Evolutionary conservation across 30 jellyfish, hydroid and myxozoan species (phyloP), one percentile per base, ranked within the genome.

Genomic region (Pseudorhiza aurosa): DNA sequence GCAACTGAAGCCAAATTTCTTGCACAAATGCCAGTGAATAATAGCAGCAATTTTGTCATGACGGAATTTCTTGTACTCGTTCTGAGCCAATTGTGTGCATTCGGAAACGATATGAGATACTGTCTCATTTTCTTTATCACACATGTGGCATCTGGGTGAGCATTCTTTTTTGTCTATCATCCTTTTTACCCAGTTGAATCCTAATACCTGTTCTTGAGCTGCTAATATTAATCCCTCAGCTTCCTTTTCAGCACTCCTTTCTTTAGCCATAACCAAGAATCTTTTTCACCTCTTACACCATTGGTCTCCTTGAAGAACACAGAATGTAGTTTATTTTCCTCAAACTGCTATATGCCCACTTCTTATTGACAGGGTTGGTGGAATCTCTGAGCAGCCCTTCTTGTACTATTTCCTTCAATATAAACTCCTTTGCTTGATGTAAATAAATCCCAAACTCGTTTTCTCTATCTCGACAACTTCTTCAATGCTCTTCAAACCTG

Each of bases 131-230:
- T 55, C 69, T 55, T 25, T 55, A 55, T 55, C 69, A 55, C 69
- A 55, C 69, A 55, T 55, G 11, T 25, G 69, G 69, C 69, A 55
- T 55, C 69, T 55, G 69, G 69, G 69, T 55, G 69, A 55, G n/a
- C n/a, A n/a, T n/a, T n/a, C n/a, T n/a, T n/a, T n/a, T n/a, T n/a
- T n/a, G n/a, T n/a, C n/a, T n/a, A 15, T 55, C 56, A 42, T 42
- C 56, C 56, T 42, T 42, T 42, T 42, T 42, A 42, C 56, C 56
- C 56, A 42, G 56, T 42, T 42, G 56, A 42, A 17, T 42, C 56
- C 17, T 42, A 42, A 42, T 8, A 17, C 56, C 17, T 42, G 56
- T 42, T 42, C 56, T 42, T 42, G 56, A 42, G 56, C 56, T 42
- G 56, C 56, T 42, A 42, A 42, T n/a, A n/a, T n/a, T n/a, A n/a